Base-by-base conservation (phyloP, 2,888 invertebrate species). In the Phyllotreta striolata region DNA sequence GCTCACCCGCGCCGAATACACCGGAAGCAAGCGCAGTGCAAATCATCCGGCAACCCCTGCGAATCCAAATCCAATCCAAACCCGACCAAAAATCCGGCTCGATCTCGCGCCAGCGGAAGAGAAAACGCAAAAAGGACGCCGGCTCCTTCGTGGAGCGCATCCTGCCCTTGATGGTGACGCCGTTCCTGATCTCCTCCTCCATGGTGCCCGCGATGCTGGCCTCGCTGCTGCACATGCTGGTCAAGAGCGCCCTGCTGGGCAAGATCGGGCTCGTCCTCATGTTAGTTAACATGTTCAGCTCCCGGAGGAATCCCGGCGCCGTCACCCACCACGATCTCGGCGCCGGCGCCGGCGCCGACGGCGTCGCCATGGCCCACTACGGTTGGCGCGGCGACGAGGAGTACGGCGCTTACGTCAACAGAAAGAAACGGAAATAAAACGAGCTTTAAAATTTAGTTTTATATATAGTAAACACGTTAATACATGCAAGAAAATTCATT, bases 181-280 rank as follows among this genome's bases (percentile, higher is more conserved):
- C 91, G 0, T 90, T 90, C 77, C 79, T 90, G 66, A 83, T 90
- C 56, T 90, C 90, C 74, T 88, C 89, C 0, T 83, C 88, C 0
- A 85, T 91, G 70, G 84, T 90, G n/a, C 91, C 91, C 0, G 84
- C 90, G 76, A 83, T 88, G 77, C 81, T 92, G 13, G 86, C 90
- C 47, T 84, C 87, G 70, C 81, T 92, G 8, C 91, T 92, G 78
- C 83, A 91, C 73, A 86, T 90, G 83, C 82, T 92, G 37, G 77
- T 92, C 57, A 72, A 76, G 74, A 89, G 91, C 1, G 82, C 90
- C 34, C 80, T 92, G 72, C 85, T 92, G 1, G 92, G 90, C 1
- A 91, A 91, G 79, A 74, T 91, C 64, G 91, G 91, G 0, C 81
- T 91, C 7, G 82, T 87, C 9, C 78, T 92, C 8, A 84, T 91